Conservation (phyloP, 2,888 invertebrate genomes). For the Craniophora ligustri region DNA sequence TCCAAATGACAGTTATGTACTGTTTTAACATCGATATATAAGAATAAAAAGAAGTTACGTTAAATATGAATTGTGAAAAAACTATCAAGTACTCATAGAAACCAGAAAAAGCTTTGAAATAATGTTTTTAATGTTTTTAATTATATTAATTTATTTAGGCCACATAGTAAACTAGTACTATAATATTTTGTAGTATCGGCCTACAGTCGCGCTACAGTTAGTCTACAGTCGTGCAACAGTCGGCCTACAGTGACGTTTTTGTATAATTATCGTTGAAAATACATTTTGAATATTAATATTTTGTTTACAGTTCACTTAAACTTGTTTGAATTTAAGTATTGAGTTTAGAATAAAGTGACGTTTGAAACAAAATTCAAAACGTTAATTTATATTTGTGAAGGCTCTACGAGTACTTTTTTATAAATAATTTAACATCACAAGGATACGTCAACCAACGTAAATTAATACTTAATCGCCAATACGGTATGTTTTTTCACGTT, state of each 20-base stretch:
- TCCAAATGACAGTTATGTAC: conserved; percentile 49
- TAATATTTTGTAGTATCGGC: neutral
- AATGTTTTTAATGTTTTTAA: no score
- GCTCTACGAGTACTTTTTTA: conserved; percentile 4
- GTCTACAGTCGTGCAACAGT: neutral
- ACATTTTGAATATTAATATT: no score
- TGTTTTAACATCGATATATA: conserved; percentile 18
- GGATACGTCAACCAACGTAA: neutral
- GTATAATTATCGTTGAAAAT: no score
- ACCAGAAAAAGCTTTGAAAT: neutral
- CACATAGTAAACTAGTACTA: neutral
- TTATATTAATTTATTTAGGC: conserved; percentile 9
- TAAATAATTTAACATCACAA: neutral
- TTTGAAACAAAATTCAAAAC: no score
- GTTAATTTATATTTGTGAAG: neutral
- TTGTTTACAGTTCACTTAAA: no score
- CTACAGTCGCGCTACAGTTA: neutral
- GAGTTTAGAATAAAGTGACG: no score
- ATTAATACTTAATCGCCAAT: neutral
- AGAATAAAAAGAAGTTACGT: conserved; percentile 14
- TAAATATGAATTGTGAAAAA: conserved; percentile 18
- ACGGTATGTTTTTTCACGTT: neutral
- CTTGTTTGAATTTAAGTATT: no score
- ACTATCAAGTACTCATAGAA: conserved; percentile 22
- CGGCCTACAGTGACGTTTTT: no score